phyloP scores from a whole-genome alignment of 2,888 invertebrate genomes.

The Geophilus truncorum region DNA sequence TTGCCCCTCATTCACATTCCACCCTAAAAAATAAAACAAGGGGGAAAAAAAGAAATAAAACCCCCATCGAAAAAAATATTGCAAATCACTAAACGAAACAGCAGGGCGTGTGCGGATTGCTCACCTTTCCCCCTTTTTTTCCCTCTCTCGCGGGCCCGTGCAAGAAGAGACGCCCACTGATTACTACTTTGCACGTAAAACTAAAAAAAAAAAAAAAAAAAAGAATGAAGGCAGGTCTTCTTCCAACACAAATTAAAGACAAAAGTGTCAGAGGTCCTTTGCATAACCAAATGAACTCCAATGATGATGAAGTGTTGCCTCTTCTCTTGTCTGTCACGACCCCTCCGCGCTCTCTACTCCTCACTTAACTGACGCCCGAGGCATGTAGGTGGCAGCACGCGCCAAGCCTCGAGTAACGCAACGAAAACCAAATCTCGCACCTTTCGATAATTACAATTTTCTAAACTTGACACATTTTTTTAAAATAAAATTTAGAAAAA shows the following conservation, averaged over 20 bases:
- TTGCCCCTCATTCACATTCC: neutral
- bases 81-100: neutral
- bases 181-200: neutral
- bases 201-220: neutral
- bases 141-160: neutral
- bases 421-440: neutral
- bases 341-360: neutral
- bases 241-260: neutral
- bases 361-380: neutral
- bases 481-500: neutral
- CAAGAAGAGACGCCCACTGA: neutral
- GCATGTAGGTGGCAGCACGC: slow-evolving; percentile 8
- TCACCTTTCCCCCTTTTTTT: neutral
- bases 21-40: neutral
- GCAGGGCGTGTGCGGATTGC: neutral
- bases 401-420: neutral
- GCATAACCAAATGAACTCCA: neutral
- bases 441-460: neutral
- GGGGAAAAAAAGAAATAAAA: neutral
- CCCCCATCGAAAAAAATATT: neutral
- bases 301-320: neutral
- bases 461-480: neutral
- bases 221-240: neutral
- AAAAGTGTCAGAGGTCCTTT: neutral
- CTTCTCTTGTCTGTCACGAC: neutral